Evolutionary conservation across 2,888 invertebrate genomes (phyloP).

Genomic region (Diploptera punctata): DNA sequence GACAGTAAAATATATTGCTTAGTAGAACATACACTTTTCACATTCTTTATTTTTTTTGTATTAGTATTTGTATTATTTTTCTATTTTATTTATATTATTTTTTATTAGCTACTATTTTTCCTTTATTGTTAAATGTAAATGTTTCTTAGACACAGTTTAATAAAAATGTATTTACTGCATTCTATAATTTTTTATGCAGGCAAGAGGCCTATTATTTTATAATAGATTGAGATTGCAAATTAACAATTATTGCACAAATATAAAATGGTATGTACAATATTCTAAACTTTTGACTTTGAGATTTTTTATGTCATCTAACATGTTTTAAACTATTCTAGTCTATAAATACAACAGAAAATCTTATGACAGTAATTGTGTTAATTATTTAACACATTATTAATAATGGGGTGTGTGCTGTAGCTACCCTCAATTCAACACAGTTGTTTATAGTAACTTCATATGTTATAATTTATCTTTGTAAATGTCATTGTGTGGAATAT

Average conservation of each 20-base stretch:
- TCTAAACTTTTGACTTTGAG: slow-evolving; percentile 42
- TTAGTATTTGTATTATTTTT: neutral
- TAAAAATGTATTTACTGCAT: slow-evolving; percentile 16
- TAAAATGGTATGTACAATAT: slow-evolving; percentile 43
- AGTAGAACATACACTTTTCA: neutral
- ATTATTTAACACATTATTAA: slow-evolving; percentile 7
- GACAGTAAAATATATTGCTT: no score
- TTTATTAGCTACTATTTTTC: neutral
- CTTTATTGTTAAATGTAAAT: neutral
- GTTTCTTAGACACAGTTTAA: slow-evolving; percentile 2
- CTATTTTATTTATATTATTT: no score
- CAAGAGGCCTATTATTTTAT: slow-evolving; percentile 22
- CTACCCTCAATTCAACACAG: neutral
- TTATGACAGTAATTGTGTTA: neutral
- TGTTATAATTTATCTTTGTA: neutral
- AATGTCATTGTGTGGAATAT: neutral
- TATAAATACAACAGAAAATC: slow-evolving; percentile 6
- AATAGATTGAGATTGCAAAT: slow-evolving; percentile 12
- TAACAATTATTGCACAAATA: slow-evolving; percentile 37
- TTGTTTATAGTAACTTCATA: slow-evolving; percentile 8
- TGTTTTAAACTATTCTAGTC: slow-evolving; percentile 31
- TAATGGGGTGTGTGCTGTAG: neutral
- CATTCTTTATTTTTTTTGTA: neutral
- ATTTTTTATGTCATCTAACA: slow-evolving; percentile 32
- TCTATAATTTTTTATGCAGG: slow-evolving; percentile 23